Evolutionary conservation across 2,888 invertebrate genomes (phyloP).

Genomic region (Tethea ocularis): DNA sequence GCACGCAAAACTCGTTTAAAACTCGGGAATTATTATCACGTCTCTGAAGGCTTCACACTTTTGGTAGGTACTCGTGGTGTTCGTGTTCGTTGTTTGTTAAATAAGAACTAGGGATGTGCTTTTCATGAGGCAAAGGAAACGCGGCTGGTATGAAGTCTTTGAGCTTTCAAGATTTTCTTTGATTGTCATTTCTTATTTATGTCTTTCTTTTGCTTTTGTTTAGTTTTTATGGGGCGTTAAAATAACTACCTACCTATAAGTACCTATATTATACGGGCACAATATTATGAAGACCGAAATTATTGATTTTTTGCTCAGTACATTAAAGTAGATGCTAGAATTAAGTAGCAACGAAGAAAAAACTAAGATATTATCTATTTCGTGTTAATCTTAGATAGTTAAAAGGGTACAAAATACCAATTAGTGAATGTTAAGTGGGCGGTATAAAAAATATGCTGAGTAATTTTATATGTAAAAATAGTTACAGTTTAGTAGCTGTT

Average conservation of each 20-base stretch:
- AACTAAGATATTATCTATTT: not conserved
- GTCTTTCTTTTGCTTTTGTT: too few relatives aligned
- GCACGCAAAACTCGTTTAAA: slow-evolving; percentile 43
- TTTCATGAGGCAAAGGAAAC: not conserved
- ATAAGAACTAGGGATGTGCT: slow-evolving; percentile 1
- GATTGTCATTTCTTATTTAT: not conserved
- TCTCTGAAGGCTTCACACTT: slow-evolving; percentile 27
- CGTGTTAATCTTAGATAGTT: not conserved
- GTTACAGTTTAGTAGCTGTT: too few relatives aligned
- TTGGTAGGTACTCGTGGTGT: slow-evolving; percentile 22
- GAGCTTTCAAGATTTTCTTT: not conserved
- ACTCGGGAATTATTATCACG: slow-evolving; percentile 41
- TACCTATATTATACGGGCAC: not conserved
- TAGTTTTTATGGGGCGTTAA: too few relatives aligned
- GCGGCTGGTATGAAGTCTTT: not conserved
- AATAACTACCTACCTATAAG: not conserved
- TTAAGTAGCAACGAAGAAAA: not conserved
- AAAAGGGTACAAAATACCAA: not conserved
- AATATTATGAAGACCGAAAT: too few relatives aligned
- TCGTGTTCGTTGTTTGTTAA: slow-evolving; percentile 10
- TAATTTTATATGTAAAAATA: too few relatives aligned
- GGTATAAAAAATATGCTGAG: not conserved
- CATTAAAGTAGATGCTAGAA: not conserved
- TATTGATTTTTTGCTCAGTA: not conserved
- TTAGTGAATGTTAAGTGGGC: not conserved